Percentiles rank a stretch among this genome's conserved stretches.
Conservation (phyloP, 2,797 vertebrate genomes). For the Phoebastria nigripes region DNA sequence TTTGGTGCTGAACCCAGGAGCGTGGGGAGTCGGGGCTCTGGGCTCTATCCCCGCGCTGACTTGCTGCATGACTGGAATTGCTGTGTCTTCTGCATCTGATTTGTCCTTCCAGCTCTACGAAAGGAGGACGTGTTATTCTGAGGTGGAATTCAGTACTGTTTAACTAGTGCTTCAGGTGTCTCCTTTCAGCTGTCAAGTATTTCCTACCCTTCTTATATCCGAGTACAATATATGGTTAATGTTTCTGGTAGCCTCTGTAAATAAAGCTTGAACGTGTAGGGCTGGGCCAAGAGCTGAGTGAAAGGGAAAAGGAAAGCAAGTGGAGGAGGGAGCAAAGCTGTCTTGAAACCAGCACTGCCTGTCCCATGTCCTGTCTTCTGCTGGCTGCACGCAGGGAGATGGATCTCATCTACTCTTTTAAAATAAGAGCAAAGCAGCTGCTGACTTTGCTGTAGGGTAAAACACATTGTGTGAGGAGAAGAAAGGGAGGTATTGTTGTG, state of each 20-base stretch:
- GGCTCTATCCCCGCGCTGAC: background rate
- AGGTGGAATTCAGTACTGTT: background rate
- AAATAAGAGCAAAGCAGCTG: background rate
- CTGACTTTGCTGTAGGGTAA: background rate
- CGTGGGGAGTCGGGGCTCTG: background rate
- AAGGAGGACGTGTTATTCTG: background rate
- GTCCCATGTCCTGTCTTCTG: background rate
- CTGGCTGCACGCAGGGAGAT: background rate
- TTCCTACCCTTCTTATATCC: background rate
- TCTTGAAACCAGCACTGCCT: background rate
- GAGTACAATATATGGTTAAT: background rate
- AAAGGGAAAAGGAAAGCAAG: background rate
- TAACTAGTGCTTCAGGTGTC: background rate
- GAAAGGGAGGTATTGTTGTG: background rate
- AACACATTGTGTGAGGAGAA: background rate
- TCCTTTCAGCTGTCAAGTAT: background rate
- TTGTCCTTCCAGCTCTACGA: background rate
- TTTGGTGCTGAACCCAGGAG: background rate
- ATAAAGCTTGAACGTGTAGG: background rate
- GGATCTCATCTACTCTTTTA: background rate
- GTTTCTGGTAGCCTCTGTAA: background rate
- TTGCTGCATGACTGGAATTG: background rate
- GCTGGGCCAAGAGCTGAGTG: background rate
- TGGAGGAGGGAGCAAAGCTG: background rate
- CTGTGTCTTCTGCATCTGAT: rapidly evolving